Evolutionary conservation across 1,140 invertebrate species (phyloP), one percentile per base, ranked within the genome.

Genomic region (Spodoptera litura): DNA sequence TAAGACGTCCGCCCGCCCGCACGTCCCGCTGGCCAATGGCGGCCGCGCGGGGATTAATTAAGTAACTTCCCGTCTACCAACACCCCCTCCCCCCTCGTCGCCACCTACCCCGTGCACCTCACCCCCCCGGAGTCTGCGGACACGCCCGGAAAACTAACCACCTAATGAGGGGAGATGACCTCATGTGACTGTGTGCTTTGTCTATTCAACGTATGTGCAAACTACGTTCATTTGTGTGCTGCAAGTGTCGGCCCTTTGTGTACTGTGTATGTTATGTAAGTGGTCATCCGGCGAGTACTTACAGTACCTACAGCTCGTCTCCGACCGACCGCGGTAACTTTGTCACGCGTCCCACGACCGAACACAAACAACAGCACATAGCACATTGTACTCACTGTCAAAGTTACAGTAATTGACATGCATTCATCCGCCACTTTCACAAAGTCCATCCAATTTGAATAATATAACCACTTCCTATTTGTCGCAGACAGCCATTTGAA

Each of bases 161-260:
- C 92, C 91, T 94, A 94, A 94, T 94, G 92, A 94, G 92, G 92
- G 92, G 92, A 94, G 92, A 94, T 94, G 92, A 94, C 92, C 92
- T 93, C 90, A 88, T 88, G 88, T 93, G 88, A 88, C 87, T 92
- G 91, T 93, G 91, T 93, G 91, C 91, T 92, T 94, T 94, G 92
- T 94, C 92, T 93, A 89, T 81, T 74, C 82, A 81, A 86, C 87
- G 84, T 92, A 91, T 86, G 90, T 89, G 88, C 89, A 90, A 92
- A 89, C 87, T 86, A 87, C 81, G 85, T 88, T 87, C 85, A 83
- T 83, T 86, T 85, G 82, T 89, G 83, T 87, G 86, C 72, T 81
- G 81, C 70, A 80, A 86, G 84, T 86, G 87, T 84, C 85, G 83
- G 87, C 83, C 91, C 88, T 91, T 92, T 90, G 90, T 91, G 88